Conservation (phyloP, 2,888 invertebrate species). For the Dynastes tityus region DNA sequence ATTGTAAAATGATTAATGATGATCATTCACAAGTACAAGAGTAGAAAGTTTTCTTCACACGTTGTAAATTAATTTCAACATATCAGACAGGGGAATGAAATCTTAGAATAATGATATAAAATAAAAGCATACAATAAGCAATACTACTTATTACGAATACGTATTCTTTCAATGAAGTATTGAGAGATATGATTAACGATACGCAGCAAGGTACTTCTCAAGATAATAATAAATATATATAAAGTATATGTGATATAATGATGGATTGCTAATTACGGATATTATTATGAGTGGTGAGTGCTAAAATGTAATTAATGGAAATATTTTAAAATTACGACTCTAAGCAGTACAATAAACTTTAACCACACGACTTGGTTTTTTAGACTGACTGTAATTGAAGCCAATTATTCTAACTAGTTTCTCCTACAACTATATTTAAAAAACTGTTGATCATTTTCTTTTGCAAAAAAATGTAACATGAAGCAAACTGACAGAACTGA, state of each 20-base stretch:
- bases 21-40: background rate
- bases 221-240: background rate
- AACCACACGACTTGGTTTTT: too few relatives aligned
- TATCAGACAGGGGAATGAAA: constrained; percentile 1
- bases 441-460: too few relatives aligned
- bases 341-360: too few relatives aligned
- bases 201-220: background rate
- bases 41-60: background rate
- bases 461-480: too few relatives aligned
- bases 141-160: background rate
- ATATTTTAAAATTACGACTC: too few relatives aligned
- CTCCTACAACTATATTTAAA: too few relatives aligned
- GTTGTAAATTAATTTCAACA: constrained; percentile 20
- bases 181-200: background rate
- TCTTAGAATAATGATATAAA: background rate
- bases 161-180: background rate
- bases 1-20: constrained; percentile 9
- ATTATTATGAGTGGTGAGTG: too few relatives aligned
- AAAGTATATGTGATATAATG: background rate
- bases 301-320: too few relatives aligned
- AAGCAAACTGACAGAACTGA: too few relatives aligned
- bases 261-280: too few relatives aligned
- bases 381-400: too few relatives aligned
- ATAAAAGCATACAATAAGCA: background rate
- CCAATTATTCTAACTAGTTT: too few relatives aligned